Evolutionary conservation across 1,140 invertebrate species (phyloP).

Genomic region (Cylas formicarius): DNA sequence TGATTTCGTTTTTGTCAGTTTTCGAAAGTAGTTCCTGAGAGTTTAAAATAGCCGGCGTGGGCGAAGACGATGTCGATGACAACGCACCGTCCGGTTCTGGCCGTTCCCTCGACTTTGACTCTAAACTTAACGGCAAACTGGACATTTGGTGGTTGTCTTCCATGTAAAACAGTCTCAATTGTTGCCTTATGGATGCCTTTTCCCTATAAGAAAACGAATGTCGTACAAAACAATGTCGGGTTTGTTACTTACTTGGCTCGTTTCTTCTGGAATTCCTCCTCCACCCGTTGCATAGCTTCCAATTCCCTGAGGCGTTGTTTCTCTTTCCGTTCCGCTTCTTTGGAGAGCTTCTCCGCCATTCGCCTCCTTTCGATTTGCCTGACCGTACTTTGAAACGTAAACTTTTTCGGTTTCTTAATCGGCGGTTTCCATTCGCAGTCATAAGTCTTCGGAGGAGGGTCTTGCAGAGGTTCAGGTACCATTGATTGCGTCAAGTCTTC

Average conservation of each 20-base stretch:
- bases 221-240: constrained; percentile 1
- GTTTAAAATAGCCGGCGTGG: constrained; percentile 17
- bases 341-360: constrained; percentile 64
- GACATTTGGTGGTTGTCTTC: constrained; percentile 45
- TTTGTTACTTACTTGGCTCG: constrained; percentile 30
- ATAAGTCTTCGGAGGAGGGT: constrained; percentile 24
- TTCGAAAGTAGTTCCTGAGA: constrained; percentile 15
- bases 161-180: constrained; percentile 59
- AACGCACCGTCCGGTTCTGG: constrained; percentile 58
- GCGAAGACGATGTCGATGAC: constrained; percentile 43
- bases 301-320: constrained; percentile 63
- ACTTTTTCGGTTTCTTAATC: constrained; percentile 51
- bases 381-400: constrained; percentile 76
- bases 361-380: constrained; percentile 65
- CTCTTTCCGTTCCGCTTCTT: constrained; percentile 69
- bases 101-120: constrained; percentile 25
- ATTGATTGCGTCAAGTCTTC: constrained; percentile 36
- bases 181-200: constrained; percentile 66
- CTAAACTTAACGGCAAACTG: constrained; percentile 32
- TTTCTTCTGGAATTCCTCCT: constrained; percentile 41
- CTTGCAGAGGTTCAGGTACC: constrained; percentile 27
- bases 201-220: constrained; percentile 49
- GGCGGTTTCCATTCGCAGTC: constrained; percentile 12
- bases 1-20: constrained; percentile 19
- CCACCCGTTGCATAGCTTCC: constrained; percentile 62